Percentiles rank a stretch among this genome's conserved stretches.
Conservation (phyloP, 2,888 invertebrate genomes). For the Yponomeuta plumbellus region DNA sequence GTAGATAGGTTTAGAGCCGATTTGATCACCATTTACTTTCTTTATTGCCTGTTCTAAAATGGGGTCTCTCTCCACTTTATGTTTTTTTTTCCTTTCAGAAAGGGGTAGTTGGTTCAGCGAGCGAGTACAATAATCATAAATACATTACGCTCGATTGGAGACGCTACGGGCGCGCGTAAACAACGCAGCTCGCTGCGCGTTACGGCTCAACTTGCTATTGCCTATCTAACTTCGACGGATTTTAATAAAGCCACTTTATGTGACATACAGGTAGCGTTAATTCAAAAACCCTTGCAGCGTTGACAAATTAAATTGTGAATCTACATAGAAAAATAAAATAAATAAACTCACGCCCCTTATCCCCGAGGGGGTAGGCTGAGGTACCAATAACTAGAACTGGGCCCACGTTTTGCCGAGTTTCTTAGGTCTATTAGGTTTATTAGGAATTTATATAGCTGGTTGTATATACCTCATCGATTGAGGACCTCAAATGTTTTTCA, state of each 20-base stretch:
- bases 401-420: too few species aligned
- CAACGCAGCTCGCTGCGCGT: slow-evolving; percentile 51
- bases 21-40: neutral
- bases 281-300: neutral
- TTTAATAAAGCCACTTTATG: slow-evolving; percentile 50
- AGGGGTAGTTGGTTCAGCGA: slow-evolving; percentile 9
- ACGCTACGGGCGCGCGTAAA: slow-evolving; percentile 63
- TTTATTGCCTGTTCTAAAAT: neutral
- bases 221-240: slow-evolving; percentile 69
- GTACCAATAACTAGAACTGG: too few species aligned
- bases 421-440: too few species aligned
- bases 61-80: slow-evolving; percentile 1
- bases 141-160: slow-evolving; percentile 74
- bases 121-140: slow-evolving; percentile 69
- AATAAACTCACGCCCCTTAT: too few species aligned
- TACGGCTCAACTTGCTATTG: slow-evolving; percentile 60
- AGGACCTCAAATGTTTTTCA: too few species aligned
- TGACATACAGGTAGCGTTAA: neutral
- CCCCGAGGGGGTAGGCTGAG: too few species aligned
- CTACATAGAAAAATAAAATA: too few species aligned
- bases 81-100: slow-evolving; percentile 6
- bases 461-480: too few species aligned
- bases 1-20: neutral
- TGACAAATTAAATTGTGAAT: neutral
- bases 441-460: too few species aligned